Evolutionary conservation across 2,888 invertebrate genomes (phyloP).

Genomic region (Zaprionus lineosus): DNA sequence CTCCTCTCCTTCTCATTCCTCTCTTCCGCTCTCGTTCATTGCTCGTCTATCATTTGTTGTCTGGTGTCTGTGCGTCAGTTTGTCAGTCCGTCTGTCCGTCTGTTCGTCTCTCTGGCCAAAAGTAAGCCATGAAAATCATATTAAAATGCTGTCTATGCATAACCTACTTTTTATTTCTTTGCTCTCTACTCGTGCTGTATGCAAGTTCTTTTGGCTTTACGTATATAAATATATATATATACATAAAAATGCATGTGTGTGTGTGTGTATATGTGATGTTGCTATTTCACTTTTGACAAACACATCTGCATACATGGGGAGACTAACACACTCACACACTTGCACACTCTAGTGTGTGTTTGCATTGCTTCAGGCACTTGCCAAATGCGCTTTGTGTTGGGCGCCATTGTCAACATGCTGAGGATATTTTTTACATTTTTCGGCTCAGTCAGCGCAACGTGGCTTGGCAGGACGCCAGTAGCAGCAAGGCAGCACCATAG

Average conservation of each 20-base stretch:
- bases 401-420: slow-evolving; percentile 73
- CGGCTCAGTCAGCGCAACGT: slow-evolving; percentile 76
- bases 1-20: too few species aligned
- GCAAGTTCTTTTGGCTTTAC: slow-evolving; percentile 24
- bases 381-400: slow-evolving; percentile 77
- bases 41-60: too few species aligned
- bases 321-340: slow-evolving; percentile 18
- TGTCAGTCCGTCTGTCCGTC: slow-evolving; percentile 17
- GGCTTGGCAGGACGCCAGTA: slow-evolving; percentile 63
- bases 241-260: slow-evolving; percentile 5
- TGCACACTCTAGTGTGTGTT: slow-evolving; percentile 24
- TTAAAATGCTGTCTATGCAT: slow-evolving; percentile 74
- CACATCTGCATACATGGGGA: slow-evolving; percentile 39
- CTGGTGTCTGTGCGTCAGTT: too few species aligned
- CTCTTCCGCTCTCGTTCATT: too few species aligned
- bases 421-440: slow-evolving; percentile 71
- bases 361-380: slow-evolving; percentile 72
- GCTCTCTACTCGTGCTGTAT: slow-evolving; percentile 22
- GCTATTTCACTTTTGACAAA: slow-evolving; percentile 75
- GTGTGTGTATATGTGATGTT: slow-evolving; percentile 45
- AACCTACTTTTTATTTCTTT: slow-evolving; percentile 66
- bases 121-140: slow-evolving; percentile 73
- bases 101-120: slow-evolving; percentile 39
- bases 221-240: slow-evolving; percentile 14
- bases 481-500: neutral